These are phyloP conservation scores for Halcyon badia DNA, from an alignment of 2,797 vertebrate genomes.

Conservation along the genomic window DNA sequence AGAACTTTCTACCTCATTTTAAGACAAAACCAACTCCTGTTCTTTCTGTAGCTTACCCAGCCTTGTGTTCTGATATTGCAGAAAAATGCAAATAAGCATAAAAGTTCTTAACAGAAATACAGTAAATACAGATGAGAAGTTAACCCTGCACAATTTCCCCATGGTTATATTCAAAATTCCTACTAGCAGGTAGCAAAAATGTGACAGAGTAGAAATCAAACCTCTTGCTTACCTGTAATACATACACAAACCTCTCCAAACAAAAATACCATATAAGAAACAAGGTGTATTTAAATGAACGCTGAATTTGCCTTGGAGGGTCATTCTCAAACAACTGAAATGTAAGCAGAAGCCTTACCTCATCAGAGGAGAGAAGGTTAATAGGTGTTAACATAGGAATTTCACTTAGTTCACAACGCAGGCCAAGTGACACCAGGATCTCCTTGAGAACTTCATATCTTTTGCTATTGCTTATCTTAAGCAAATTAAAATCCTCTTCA, in stretches of 20 bases:
- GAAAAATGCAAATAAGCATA: neutral
- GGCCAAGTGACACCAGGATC: conserved; percentile 86
- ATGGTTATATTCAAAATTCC: neutral
- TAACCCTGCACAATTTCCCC: neutral
- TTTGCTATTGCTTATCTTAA: conserved; percentile 86
- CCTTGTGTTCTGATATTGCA: neutral
- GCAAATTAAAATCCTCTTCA: conserved; percentile 81
- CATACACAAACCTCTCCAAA: rapidly evolving
- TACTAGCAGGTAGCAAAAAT: neutral
- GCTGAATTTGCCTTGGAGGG: neutral
- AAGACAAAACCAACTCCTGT: neutral
- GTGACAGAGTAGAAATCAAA: neutral
- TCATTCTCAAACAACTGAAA: neutral
- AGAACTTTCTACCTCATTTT: neutral
- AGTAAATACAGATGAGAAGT: neutral
- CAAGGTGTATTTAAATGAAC: neutral
- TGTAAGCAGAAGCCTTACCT: conserved; percentile 79
- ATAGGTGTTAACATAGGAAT: conserved; percentile 82
- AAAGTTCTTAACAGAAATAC: neutral
- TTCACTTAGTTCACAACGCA: conserved; percentile 84
- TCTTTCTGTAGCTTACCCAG: neutral
- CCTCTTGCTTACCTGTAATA: neutral
- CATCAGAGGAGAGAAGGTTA: conserved; percentile 82
- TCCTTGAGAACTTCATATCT: conserved; percentile 88
- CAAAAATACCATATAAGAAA: rapidly evolving